Conservation (phyloP, 2,888 invertebrate species). For the Plemyria rubiginata region DNA sequence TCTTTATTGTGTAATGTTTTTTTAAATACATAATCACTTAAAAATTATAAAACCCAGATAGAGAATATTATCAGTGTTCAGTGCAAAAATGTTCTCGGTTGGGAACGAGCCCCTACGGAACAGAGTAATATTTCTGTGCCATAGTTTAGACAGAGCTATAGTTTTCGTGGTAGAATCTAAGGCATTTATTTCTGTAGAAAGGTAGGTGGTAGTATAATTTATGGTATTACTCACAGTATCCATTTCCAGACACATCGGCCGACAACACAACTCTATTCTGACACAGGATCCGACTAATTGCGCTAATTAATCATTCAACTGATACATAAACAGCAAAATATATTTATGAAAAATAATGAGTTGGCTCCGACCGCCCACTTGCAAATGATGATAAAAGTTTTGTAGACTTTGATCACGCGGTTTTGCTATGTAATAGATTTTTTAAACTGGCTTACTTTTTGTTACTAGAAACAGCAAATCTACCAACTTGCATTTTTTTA, state of each 20-base stretch:
- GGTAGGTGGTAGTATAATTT: too few species aligned
- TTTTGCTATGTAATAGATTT: neutral
- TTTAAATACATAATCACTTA: too few species aligned
- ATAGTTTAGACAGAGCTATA: too few species aligned
- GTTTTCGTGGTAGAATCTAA: too few species aligned
- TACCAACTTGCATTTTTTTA: too few species aligned
- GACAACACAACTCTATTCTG: constrained; percentile 31
- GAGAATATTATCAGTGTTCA: too few species aligned
- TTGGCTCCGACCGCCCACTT: constrained; percentile 21
- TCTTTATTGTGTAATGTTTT: too few species aligned
- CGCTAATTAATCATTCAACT: constrained; percentile 46
- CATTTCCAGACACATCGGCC: constrained; percentile 8
- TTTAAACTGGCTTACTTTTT: neutral
- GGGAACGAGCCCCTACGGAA: too few species aligned
- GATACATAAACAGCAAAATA: constrained; percentile 39
- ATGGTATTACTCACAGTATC: constrained; percentile 6
- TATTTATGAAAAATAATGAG: constrained; percentile 22
- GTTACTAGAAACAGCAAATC: neutral
- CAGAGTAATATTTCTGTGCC: too few species aligned
- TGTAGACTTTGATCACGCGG: neutral
- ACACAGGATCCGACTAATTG: constrained; percentile 47
- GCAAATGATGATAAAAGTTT: constrained; percentile 6
- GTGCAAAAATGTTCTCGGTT: too few species aligned
- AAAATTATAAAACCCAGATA: too few species aligned
- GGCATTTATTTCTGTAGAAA: too few species aligned